phyloP scores from a whole-genome alignment of 1,140 invertebrate species.

The Drosophila burlai region DNA sequence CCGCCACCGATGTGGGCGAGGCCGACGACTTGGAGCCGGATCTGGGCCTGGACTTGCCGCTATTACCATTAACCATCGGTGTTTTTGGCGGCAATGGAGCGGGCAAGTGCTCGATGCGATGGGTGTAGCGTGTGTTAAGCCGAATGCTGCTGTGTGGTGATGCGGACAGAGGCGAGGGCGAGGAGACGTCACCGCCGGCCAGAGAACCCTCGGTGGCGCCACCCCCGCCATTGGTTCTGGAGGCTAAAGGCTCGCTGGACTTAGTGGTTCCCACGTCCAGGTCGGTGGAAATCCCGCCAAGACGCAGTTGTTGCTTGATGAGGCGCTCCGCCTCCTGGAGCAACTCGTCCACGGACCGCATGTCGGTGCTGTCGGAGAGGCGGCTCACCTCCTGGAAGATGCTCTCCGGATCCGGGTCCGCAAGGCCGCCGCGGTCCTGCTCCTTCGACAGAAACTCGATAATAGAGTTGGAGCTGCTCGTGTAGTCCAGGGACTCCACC shows the following conservation, averaged over 20 bases:
- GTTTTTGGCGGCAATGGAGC: slow-evolving; percentile 17
- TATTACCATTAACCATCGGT: slow-evolving; percentile 3
- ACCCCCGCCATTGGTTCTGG: not conserved
- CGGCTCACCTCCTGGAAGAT: slow-evolving; percentile 84
- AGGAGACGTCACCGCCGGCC: slow-evolving; percentile 20
- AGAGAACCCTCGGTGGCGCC: not conserved
- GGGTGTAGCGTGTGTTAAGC: slow-evolving; percentile 73
- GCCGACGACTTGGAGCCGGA: slow-evolving; percentile 24
- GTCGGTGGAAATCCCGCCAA: slow-evolving; percentile 25
- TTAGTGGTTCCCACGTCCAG: not conserved
- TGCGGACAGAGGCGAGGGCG: slow-evolving; percentile 51
- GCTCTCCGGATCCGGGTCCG: slow-evolving; percentile 72
- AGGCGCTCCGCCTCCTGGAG: slow-evolving; percentile 79
- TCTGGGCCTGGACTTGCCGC: slow-evolving; percentile 1
- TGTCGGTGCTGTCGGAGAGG: slow-evolving; percentile 71
- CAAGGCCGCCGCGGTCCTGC: slow-evolving; percentile 66
- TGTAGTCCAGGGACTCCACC: slow-evolving; percentile 59
- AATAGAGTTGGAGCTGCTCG: slow-evolving; percentile 71
- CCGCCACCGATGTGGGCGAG: slow-evolving; percentile 17
- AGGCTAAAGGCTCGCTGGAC: not conserved
- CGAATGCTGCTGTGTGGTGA: slow-evolving; percentile 74
- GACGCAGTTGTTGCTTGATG: slow-evolving; percentile 70
- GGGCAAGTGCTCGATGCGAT: slow-evolving; percentile 67
- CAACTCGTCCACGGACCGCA: slow-evolving; percentile 82
- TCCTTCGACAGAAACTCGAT: slow-evolving; percentile 81